phyloP scores from a whole-genome alignment of 2,113 vertebrate species.

The Laticauda colubrina region DNA sequence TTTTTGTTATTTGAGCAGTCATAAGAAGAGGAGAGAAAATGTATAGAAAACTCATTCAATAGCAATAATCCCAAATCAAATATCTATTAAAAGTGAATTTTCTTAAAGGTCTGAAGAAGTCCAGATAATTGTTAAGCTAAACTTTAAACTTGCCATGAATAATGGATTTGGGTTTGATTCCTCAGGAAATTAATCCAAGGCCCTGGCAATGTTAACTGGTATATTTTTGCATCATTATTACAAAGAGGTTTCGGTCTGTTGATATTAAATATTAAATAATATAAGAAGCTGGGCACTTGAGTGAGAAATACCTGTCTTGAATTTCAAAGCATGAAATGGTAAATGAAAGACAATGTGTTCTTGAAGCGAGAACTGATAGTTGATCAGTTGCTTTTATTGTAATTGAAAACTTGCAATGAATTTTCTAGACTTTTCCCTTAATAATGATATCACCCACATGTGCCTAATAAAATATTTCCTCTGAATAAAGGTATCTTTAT shows the following conservation, averaged over 20 bases:
- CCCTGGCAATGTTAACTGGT: neutral
- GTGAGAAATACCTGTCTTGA: neutral
- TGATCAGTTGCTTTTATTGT: neutral
- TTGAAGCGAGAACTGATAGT: neutral
- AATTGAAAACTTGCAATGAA: neutral
- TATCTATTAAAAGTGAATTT: neutral
- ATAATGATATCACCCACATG: neutral
- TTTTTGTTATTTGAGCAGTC: neutral
- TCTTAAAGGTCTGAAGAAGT: neutral
- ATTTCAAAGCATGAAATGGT: neutral
- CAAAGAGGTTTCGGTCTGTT: neutral
- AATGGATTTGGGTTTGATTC: neutral
- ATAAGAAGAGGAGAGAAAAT: neutral
- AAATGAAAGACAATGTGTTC: neutral
- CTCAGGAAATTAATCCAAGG: neutral
- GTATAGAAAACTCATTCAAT: neutral
- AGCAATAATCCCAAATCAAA: neutral
- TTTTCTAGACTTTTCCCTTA: neutral
- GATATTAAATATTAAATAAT: neutral
- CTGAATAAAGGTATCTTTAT: neutral
- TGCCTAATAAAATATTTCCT: neutral
- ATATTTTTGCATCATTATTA: neutral
- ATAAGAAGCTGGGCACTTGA: neutral
- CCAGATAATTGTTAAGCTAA: neutral
- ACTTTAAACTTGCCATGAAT: neutral